Base-by-base conservation (phyloP, 2,888 invertebrate species). In the Marronus borbonicus region DNA sequence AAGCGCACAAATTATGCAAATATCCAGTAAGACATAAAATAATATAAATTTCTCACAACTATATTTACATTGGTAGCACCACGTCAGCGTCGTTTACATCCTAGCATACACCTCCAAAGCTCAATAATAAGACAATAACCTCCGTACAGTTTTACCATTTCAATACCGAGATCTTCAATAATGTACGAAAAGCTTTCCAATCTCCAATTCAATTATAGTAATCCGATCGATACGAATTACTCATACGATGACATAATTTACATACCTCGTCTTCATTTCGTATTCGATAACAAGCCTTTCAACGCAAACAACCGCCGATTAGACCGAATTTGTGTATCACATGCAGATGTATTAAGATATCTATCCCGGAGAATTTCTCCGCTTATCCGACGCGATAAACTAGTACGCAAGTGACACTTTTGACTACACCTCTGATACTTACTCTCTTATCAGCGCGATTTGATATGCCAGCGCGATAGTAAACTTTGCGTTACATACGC, bases 201-300 rank as follows among this genome's bases (percentile, higher is more conserved):
- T 24, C 44, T 12, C 55, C 72, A 74, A 74, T 74, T 74, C 24
- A 74, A 74, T 74, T 74, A 74, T 49, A 44, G 60, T 74, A 74
- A 74, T 74, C 44, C 72, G 72, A 74, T 74, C 72, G 60, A 74
- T 74, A 49, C 10, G 36, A 74, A 74, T 72, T 60, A 44, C 60
- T 44, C 44, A 74, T 74, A 28, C 72, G 44, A 49, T 60, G 60
- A 74, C 72, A 74, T 39, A 39, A 74, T 60, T 60, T 60, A 28
- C 68, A 24, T 58, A 44, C 44, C 44, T 8, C 44, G 44, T 70
- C 55, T 55, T 58, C 28, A 24, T 20, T 36, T 7, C 31, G 7
- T 39, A 60, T 14, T 12, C 55, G 55, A 58, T 24, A 28, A 14
- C 31, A 14, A 31, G 62, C 31, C 10, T 58, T 20, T 20, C 1